Evolutionary conservation across 2,113 vertebrate species (phyloP).

Genomic region (Steatornis caripensis): DNA sequence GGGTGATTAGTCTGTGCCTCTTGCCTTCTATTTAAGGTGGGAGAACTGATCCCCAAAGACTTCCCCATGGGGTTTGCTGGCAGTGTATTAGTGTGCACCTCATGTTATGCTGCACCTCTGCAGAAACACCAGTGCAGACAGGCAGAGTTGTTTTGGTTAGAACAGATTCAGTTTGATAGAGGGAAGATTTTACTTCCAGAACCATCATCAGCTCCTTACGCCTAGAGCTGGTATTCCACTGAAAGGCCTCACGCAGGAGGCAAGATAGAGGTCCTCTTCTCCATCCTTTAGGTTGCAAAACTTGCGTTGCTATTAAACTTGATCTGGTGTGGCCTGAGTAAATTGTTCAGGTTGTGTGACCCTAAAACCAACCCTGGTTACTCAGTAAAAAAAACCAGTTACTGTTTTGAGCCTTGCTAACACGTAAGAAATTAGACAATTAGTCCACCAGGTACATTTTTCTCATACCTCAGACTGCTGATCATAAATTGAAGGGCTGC

Average conservation of each 20-base stretch:
- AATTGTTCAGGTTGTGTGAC: neutral
- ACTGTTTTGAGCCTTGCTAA: neutral
- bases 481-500: neutral
- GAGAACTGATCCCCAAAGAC: neutral
- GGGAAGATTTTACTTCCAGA: neutral
- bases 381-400: neutral
- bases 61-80: neutral
- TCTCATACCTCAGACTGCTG: neutral
- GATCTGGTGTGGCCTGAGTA: neutral
- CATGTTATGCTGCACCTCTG: neutral
- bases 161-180: neutral
- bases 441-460: neutral
- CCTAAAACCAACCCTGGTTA: neutral
- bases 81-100: neutral
- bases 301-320: neutral
- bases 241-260: neutral
- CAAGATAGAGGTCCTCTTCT: neutral
- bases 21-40: neutral
- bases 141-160: neutral
- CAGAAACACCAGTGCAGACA: neutral
- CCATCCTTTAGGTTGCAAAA: neutral
- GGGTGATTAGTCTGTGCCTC: neutral
- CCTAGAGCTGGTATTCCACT: neutral
- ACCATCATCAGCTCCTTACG: neutral
- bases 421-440: neutral